Conservation (phyloP, 2,888 invertebrate species). For the Crepidodera aurea region DNA sequence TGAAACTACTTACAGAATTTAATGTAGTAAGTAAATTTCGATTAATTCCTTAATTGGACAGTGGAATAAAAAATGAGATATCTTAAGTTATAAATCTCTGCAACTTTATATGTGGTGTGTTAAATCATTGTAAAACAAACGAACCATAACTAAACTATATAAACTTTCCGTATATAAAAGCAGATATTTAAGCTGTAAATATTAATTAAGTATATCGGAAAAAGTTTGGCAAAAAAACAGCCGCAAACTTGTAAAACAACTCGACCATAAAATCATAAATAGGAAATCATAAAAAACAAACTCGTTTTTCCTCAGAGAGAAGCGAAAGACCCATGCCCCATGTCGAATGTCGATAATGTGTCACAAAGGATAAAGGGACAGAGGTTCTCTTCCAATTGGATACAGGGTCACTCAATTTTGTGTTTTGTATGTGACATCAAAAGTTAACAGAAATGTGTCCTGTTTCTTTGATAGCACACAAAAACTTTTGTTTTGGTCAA, state of each 20-base stretch:
- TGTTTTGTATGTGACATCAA: background rate
- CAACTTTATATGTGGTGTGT: no score
- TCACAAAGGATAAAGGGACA: conserved; percentile 26
- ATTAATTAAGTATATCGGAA: conserved; percentile 8
- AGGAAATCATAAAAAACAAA: conserved; percentile 28
- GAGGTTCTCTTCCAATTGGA: conserved; percentile 5
- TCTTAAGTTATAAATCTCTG: no score
- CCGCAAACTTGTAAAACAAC: conserved; percentile 25
- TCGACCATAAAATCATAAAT: conserved; percentile 27
- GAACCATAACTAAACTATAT: no score
- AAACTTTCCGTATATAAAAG: background rate
- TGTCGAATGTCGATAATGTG: conserved; percentile 25
- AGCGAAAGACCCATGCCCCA: conserved; percentile 4
- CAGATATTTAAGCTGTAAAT: background rate
- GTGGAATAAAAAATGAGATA: no score
- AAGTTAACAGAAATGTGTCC: no score
- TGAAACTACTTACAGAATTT: no score
- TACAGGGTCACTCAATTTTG: background rate
- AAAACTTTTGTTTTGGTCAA: no score
- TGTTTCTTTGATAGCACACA: no score
- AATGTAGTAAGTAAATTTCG: no score
- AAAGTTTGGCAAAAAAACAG: conserved; percentile 9
- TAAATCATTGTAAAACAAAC: no score
- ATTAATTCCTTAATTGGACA: no score
- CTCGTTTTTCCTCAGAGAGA: conserved; percentile 7